Evolutionary conservation across 2,113 vertebrate species (phyloP).

Genomic region (Ornithorhynchus anatinus): DNA sequence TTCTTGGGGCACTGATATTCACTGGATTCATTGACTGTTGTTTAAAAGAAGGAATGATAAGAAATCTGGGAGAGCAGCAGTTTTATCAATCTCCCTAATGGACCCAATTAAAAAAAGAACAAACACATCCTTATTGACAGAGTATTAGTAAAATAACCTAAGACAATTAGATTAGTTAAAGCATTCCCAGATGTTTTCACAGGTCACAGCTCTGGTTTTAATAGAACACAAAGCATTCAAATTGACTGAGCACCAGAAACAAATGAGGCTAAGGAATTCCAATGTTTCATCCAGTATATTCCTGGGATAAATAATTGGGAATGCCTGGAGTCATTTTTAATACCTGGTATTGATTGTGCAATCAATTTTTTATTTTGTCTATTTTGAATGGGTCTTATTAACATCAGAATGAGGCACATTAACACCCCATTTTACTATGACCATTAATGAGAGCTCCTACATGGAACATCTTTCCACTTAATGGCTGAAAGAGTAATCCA

Average conservation of each 20-base stretch:
- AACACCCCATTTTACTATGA: background rate
- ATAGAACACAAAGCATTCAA: slow-evolving; percentile 27
- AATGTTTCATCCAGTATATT: background rate
- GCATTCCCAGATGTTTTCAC: slow-evolving; percentile 26
- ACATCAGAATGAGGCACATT: slow-evolving; percentile 10
- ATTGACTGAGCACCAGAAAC: slow-evolving; percentile 24
- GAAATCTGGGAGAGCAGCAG: slow-evolving; percentile 4
- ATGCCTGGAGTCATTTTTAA: background rate
- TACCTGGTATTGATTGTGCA: background rate
- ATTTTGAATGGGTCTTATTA: background rate
- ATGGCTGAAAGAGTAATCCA: background rate
- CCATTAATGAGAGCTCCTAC: background rate
- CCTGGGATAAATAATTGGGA: slow-evolving; percentile 1
- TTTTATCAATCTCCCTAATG: slow-evolving; percentile 4
- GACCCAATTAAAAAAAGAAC: slow-evolving; percentile 18
- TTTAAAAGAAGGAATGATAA: slow-evolving; percentile 27
- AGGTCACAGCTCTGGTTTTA: slow-evolving; percentile 14
- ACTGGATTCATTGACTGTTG: slow-evolving; percentile 27
- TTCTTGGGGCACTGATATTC: slow-evolving; percentile 34
- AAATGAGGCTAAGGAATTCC: slow-evolving; percentile 33
- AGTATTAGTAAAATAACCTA: slow-evolving; percentile 49
- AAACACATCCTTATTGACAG: slow-evolving; percentile 40
- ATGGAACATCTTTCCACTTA: background rate
- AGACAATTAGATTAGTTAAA: slow-evolving; percentile 48
- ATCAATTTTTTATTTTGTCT: slow-evolving; percentile 32